Evolutionary conservation across 2,797 vertebrate genomes (phyloP).

Genomic region (Nyctibius grandis): DNA sequence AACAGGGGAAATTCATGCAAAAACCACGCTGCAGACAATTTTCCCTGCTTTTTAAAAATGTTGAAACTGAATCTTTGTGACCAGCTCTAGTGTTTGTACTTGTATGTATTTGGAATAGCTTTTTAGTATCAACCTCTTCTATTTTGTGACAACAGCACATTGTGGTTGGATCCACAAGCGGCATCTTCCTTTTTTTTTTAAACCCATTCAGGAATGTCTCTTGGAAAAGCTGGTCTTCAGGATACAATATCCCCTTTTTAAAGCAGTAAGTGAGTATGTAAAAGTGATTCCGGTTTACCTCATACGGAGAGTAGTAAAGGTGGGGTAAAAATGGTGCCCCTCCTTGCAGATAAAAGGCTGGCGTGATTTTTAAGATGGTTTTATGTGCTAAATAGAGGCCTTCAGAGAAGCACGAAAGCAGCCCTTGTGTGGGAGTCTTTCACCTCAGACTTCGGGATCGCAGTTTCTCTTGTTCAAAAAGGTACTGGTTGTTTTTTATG

Average conservation of each 20-base stretch:
- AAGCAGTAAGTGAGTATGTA: constrained; percentile 33
- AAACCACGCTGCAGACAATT: not conserved
- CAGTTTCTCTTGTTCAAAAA: constrained; percentile 61
- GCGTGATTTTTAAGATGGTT: constrained; percentile 11
- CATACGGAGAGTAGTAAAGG: constrained; percentile 23
- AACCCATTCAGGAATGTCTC: constrained; percentile 34
- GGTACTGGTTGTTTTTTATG: constrained; percentile 65
- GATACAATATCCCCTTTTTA: constrained; percentile 42
- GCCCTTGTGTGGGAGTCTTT: constrained; percentile 40
- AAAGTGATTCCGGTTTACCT: constrained; percentile 65
- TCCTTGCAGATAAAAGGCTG: constrained; percentile 4
- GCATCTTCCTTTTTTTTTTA: constrained; percentile 15
- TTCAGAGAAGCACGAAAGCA: constrained; percentile 61
- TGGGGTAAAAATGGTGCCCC: not conserved
- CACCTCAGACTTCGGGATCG: constrained; percentile 31
- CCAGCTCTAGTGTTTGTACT: constrained; percentile 60
- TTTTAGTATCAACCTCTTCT: constrained; percentile 72
- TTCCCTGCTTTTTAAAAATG: not conserved
- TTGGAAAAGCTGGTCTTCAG: constrained; percentile 61
- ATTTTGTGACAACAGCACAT: constrained; percentile 62
- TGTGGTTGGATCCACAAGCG: constrained; percentile 50
- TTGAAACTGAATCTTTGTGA: constrained; percentile 65
- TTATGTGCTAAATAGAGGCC: constrained; percentile 57
- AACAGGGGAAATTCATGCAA: not conserved
- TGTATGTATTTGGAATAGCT: constrained; percentile 72